Base-by-base conservation (phyloP, 23 tunicate genomes). In the Halocynthia aurantium region DNA sequence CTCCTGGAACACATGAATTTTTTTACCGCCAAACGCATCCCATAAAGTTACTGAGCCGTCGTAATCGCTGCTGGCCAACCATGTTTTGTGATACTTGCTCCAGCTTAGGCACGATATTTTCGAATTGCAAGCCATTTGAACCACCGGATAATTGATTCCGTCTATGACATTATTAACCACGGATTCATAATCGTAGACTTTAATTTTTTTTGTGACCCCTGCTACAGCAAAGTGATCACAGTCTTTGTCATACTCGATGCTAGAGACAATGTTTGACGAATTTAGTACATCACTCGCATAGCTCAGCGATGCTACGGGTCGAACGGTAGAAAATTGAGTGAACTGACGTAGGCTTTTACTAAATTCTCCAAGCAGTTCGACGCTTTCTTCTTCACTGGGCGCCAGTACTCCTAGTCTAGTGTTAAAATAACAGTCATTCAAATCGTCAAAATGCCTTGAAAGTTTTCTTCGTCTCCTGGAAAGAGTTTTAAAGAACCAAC, bases 151-250 rank as follows among this genome's bases (percentile, higher is more conserved):
- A 61, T 88, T 83, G 0, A 87, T 78, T 8, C 91, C 91, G 77
- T 84, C 90, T 8, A 85, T 84, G 13, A 80, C 87, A 78, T 88
- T 94, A 78, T 78, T 88, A 6, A 94, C 85, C 56, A 94, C 99
- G 12, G 87, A 73, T 62, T 94, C 90, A 77, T 94, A 94, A 69
- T 94, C 99, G 73, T 90, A 94, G 11, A 94, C 87, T 85, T 94
- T 94, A 8, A 94, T 94, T 69, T 94, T 88, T 40, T 94, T 94
- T 17, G 99, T 94, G 71, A 94, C 99, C 17, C 99, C 99, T 22
- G 99, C 99, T 20, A 94, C 99, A 8, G 99, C 99, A 77, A 94
- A 94, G 78, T 88, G 90, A 72, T 88, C 95, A 76, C 90, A 82
- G 68, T 88, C 95, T 77, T 88, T 87, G 62, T 94, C 99, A 78